These are phyloP conservation scores for Pogonomyrmex barbatus DNA, from an alignment of 1,140 invertebrate genomes.

Conservation along the genomic window DNA sequence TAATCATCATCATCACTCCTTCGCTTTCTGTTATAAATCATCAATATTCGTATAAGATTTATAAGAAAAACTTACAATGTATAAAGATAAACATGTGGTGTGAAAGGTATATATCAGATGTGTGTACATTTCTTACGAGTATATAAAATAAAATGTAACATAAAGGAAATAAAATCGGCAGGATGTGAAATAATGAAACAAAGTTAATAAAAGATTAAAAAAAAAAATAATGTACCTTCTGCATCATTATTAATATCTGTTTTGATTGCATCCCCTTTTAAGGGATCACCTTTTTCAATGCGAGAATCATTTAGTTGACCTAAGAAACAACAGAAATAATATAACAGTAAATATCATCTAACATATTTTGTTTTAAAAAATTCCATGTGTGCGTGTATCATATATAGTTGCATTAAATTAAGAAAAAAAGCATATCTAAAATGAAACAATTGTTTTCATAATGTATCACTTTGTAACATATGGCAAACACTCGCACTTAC, in stretches of 20 bases:
- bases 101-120: neutral
- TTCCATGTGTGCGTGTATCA: neutral
- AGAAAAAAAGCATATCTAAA: conserved; percentile 39
- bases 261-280: conserved; percentile 82
- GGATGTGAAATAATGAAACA: conserved; percentile 9
- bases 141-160: conserved; percentile 30
- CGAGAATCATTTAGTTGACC: conserved; percentile 84
- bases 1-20: conserved; percentile 83
- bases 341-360: conserved; percentile 55
- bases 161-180: conserved; percentile 27
- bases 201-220: conserved; percentile 64
- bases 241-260: conserved; percentile 82
- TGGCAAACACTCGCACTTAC: conserved; percentile 74
- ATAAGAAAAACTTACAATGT: neutral
- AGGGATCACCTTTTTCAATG: conserved; percentile 81
- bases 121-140: neutral
- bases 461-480: neutral
- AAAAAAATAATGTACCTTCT: conserved; percentile 82
- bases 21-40: conserved; percentile 77
- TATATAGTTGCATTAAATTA: conserved; percentile 28
- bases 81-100: neutral
- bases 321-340: conserved; percentile 81
- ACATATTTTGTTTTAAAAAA: conserved; percentile 9
- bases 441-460: conserved; percentile 7
- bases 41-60: conserved; percentile 14